Base-by-base conservation (phyloP, 2,113 vertebrate genomes). In the Hippocampus zosterae region DNA sequence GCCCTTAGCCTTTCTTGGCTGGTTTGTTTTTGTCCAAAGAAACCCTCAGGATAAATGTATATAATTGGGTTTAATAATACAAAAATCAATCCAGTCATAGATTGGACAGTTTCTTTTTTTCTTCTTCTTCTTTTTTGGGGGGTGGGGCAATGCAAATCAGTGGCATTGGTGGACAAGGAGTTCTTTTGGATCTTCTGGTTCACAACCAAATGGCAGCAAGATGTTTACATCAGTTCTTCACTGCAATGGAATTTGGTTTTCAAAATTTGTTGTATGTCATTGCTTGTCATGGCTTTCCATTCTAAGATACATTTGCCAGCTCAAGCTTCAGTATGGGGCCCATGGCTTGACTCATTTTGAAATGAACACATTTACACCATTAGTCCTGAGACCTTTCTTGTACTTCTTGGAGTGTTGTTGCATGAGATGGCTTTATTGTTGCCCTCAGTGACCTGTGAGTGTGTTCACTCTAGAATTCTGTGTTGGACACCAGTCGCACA, bases 401-500 rank as follows among this genome's bases (percentile, higher is more conserved):
- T 9, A 16, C 40, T 60, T 55, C 48, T 67, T 52, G 12, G 23
- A 29, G 27, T 56, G 33, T 68, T 72, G 46, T 50, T 73, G 57
- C 63, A 50, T 18, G 9, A 40, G 29, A 40, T 6, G 60, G 48
- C 53, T 56, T 67, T 59, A 62, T 74, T 74, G 52, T 64, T 70
- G 69, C 52, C 67, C 67, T 88, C 74, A 80, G 75, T 87, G 76
- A 69, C 71, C 42, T 69, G 71, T 60, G 55, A 29, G 75, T 67
- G 92, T 96, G 93, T 81, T 91, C 92, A 59, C 95, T 93, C 77
- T 94, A 97, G 94, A 93, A 96, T 10, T 95, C 96, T 0, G 96
- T 92, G 69, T 71, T 98, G 93, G 97, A 99, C 85, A 99, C 96
- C 3, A 99, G 96, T 85, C 93, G 97, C 70, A 96, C 95, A 12